phyloP scores from a whole-genome alignment of 2,113 vertebrate genomes.

The Dipodomys spectabilis region DNA sequence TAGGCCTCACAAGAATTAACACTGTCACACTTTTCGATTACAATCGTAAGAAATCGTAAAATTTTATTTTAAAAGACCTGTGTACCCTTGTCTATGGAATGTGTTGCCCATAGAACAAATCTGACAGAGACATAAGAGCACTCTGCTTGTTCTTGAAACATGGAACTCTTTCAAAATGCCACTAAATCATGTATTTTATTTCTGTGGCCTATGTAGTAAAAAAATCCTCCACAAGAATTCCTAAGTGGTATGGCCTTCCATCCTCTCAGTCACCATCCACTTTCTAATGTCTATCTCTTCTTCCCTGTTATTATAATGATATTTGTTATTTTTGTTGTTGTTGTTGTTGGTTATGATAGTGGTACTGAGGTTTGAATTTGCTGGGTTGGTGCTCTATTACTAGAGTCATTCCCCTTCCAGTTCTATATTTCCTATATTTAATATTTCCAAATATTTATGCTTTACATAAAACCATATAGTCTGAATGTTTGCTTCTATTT shows the following conservation, averaged over 20 bases:
- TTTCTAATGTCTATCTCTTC: not conserved
- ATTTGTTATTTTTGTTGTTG: slow-evolving; percentile 52
- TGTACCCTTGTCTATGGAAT: not conserved
- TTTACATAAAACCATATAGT: slow-evolving; percentile 79
- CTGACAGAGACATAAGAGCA: not conserved
- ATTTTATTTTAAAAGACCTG: not conserved
- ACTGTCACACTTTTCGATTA: slow-evolving; percentile 2
- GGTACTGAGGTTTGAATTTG: too few relatives aligned
- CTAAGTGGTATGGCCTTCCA: not conserved
- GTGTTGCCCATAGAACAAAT: not conserved
- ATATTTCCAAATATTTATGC: slow-evolving; percentile 80
- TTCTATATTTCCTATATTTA: slow-evolving; percentile 68
- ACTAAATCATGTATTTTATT: slow-evolving; percentile 47
- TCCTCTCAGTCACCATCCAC: not conserved
- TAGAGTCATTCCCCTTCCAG: too few relatives aligned
- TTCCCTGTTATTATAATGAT: slow-evolving; percentile 40
- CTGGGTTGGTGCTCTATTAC: too few relatives aligned
- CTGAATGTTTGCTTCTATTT: slow-evolving; percentile 68
- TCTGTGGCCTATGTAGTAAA: slow-evolving; percentile 21
- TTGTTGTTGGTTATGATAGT: too few relatives aligned
- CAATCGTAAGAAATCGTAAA: not conserved
- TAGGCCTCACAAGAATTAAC: not conserved
- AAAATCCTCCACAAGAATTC: slow-evolving; percentile 68
- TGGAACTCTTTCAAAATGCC: slow-evolving; percentile 29
- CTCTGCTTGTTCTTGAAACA: not conserved